Percentiles rank a stretch among this genome's conserved stretches.
phyloP scores from a whole-genome alignment of 2,797 vertebrate genomes.

The Arrhamphus sclerolepis region DNA sequence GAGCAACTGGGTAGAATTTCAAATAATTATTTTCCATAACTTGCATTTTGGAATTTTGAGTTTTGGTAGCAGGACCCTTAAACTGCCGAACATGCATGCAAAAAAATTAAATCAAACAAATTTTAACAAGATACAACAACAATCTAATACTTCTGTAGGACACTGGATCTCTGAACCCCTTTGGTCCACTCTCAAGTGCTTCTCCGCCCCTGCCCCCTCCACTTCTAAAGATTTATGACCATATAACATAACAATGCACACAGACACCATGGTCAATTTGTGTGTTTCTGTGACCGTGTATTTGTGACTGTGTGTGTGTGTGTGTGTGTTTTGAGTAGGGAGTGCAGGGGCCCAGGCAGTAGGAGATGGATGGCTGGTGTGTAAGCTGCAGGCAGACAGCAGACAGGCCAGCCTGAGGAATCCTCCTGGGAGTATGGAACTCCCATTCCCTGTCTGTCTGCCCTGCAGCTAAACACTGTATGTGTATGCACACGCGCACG shows the following conservation, averaged over 20 bases:
- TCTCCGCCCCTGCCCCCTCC: constrained; percentile 54
- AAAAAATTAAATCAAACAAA: constrained; percentile 28
- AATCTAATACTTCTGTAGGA: constrained; percentile 39
- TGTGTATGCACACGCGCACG: constrained; percentile 5
- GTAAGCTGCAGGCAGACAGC: constrained; percentile 81
- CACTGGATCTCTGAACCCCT: constrained; percentile 49
- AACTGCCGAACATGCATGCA: not conserved
- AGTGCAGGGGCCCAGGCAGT: constrained; percentile 67
- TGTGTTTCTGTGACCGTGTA: constrained; percentile 53
- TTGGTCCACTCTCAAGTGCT: constrained; percentile 56
- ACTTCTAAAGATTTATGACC: constrained; percentile 79
- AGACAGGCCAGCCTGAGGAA: constrained; percentile 76
- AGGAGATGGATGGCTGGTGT: constrained; percentile 82
- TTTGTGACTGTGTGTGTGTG: constrained; percentile 40
- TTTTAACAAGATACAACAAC: constrained; percentile 39
- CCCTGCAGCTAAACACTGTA: constrained; percentile 77
- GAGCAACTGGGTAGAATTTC: not conserved
- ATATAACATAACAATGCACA: constrained; percentile 80
- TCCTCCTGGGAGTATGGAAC: constrained; percentile 82
- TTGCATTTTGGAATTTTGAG: too few relatives aligned
- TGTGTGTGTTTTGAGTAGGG: constrained; percentile 48
- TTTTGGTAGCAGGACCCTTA: too few relatives aligned
- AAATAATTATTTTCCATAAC: not conserved
- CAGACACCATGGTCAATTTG: constrained; percentile 72
- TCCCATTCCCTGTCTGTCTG: constrained; percentile 80